Conservation (phyloP, 2,113 vertebrate genomes). For the Ciconia boyciana region DNA sequence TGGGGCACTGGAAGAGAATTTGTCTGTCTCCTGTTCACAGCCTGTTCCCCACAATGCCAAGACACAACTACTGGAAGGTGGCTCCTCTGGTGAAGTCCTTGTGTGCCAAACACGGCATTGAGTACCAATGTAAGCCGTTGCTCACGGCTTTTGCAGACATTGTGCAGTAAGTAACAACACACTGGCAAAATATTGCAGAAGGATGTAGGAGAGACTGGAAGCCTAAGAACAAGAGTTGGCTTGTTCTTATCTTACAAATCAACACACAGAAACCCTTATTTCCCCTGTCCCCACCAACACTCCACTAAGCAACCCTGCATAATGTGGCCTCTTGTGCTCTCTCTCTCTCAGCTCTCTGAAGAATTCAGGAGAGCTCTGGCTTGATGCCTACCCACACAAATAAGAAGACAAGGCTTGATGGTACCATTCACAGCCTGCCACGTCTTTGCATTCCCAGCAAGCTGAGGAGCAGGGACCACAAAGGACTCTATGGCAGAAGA, state of each 20-base stretch:
- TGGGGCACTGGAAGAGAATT: background rate
- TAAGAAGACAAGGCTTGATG: constrained; percentile 1
- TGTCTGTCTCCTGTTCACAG: constrained; percentile 39
- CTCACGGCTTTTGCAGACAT: constrained; percentile 75
- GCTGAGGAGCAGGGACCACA: background rate
- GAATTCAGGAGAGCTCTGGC: constrained; percentile 77
- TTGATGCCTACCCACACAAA: constrained; percentile 80
- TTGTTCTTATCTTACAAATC: background rate
- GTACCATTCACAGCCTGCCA: background rate
- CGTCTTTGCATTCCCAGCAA: background rate
- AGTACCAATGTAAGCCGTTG: constrained; percentile 75
- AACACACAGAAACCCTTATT: background rate
- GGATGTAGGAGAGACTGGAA: background rate
- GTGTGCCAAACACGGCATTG: constrained; percentile 71
- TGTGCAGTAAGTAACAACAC: constrained; percentile 65
- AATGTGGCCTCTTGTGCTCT: background rate
- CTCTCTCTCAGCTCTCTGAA: constrained; percentile 72
- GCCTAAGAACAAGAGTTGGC: background rate
- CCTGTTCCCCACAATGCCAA: constrained; percentile 75
- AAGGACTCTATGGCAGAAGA: background rate
- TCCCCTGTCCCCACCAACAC: background rate
- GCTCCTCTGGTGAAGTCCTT: constrained; percentile 79
- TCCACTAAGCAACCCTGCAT: background rate
- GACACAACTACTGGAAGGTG: constrained; percentile 79
- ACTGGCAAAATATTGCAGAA: background rate